phyloP scores from a whole-genome alignment of 2,113 vertebrate genomes.

The Bufo gargarizans region DNA sequence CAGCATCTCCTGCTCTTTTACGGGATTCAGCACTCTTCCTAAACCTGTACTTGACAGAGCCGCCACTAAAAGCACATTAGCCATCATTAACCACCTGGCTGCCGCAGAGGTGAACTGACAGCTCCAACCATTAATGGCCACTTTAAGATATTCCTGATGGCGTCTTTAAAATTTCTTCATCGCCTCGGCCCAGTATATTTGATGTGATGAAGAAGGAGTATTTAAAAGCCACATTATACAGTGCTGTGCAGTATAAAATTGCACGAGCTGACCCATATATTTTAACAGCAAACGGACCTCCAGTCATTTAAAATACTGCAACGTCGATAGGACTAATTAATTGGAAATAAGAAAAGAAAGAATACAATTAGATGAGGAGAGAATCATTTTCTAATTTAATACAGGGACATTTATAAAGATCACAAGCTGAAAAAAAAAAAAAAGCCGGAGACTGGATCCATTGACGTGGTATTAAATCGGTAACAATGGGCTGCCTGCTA shows the following conservation, averaged over 20 bases:
- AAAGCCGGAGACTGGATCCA: constrained; percentile 76
- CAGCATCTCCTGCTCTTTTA: background rate
- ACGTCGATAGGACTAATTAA: constrained; percentile 85
- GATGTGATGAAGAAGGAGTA: constrained; percentile 62
- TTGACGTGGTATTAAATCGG: constrained; percentile 78
- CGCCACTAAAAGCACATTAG: constrained; percentile 40
- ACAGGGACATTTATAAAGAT: constrained; percentile 84
- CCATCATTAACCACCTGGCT: constrained; percentile 41
- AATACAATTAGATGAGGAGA: constrained; percentile 86
- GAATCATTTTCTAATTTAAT: constrained; percentile 88
- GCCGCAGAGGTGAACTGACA: constrained; percentile 22
- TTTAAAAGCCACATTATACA: constrained; percentile 76
- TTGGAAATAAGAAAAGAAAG: constrained; percentile 83
- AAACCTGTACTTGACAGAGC: constrained; percentile 29
- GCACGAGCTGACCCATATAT: constrained; percentile 74
- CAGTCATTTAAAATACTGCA: constrained; percentile 81
- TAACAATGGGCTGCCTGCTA: background rate
- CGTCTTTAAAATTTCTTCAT: constrained; percentile 25
- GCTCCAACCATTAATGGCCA: background rate
- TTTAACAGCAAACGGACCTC: constrained; percentile 79
- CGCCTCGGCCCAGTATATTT: constrained; percentile 26
- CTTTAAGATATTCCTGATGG: constrained; percentile 17
- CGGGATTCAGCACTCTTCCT: constrained; percentile 10
- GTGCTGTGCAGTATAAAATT: constrained; percentile 68
- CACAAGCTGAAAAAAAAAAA: constrained; percentile 76